Percentiles rank a stretch among this genome's conserved stretches.
These are phyloP conservation scores for Dipus sagitta DNA, from an alignment of 2,797 vertebrate genomes.

Conservation along the genomic window DNA sequence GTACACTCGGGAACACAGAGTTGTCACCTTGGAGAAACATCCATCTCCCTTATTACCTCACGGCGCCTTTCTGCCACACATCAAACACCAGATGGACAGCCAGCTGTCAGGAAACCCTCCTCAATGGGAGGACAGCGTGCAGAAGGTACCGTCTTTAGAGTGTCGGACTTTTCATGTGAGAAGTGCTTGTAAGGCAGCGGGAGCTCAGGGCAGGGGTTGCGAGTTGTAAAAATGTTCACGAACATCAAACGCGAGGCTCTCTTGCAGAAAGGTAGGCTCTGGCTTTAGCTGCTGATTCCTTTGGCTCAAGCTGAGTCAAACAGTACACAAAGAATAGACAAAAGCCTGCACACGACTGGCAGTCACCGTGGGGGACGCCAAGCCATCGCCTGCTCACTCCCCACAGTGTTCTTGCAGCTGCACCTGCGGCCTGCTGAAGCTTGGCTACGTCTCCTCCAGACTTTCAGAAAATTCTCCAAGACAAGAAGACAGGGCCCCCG, in stretches of 20 bases:
- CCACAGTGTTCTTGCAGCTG: background rate
- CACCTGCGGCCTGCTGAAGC: background rate
- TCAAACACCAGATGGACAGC: slow-evolving; percentile 74
- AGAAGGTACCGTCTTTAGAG: slow-evolving; percentile 41
- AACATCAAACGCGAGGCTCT: slow-evolving; percentile 75
- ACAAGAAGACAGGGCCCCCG: background rate
- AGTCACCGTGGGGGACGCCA: slow-evolving; percentile 44
- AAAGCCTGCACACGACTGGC: slow-evolving; percentile 61
- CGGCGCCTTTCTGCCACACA: slow-evolving; percentile 66
- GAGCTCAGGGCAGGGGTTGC: slow-evolving; percentile 50
- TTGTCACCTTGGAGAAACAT: slow-evolving; percentile 48
- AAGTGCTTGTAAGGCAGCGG: slow-evolving; percentile 74
- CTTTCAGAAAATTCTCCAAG: background rate
- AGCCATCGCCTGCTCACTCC: slow-evolving; percentile 39
- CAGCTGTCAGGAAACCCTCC: slow-evolving; percentile 64
- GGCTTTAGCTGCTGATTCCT: slow-evolving; percentile 56
- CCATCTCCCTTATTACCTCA: slow-evolving; percentile 55
- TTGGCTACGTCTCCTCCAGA: background rate
- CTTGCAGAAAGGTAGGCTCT: slow-evolving; percentile 70
- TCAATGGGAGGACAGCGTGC: background rate
- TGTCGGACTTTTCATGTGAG: slow-evolving; percentile 67
- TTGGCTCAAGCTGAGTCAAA: slow-evolving; percentile 70
- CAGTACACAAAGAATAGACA: background rate
- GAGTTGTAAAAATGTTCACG: slow-evolving; percentile 64
- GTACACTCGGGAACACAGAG: background rate